These are phyloP conservation scores for Saguinus midas DNA, from an alignment of 2,113 vertebrate species.

Conservation along the genomic window DNA sequence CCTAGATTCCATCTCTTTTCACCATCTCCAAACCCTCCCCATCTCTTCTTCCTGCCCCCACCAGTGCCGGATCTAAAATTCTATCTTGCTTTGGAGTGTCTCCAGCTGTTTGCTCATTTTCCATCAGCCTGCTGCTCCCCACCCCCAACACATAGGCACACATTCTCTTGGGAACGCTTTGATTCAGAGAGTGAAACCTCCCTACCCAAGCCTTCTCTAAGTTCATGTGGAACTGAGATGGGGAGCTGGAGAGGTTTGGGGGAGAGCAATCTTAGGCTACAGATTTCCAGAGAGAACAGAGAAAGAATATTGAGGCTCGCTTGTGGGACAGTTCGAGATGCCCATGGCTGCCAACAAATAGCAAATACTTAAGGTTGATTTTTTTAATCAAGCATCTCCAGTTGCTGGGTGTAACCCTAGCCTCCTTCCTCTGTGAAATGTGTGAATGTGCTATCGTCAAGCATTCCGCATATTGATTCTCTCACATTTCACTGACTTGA, in stretches of 20 bases:
- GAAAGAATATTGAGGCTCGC: background rate
- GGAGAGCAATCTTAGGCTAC: background rate
- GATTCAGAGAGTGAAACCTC: background rate
- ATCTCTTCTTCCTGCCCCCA: slow-evolving; percentile 43
- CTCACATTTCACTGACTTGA: slow-evolving; percentile 67
- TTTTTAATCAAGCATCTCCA: slow-evolving; percentile 56
- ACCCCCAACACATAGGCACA: background rate
- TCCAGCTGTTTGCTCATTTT: slow-evolving; percentile 67
- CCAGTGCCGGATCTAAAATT: slow-evolving; percentile 58
- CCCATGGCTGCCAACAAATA: slow-evolving; percentile 26
- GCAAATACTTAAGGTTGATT: slow-evolving; percentile 16
- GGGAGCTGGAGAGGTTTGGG: background rate
- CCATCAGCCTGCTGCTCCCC: background rate
- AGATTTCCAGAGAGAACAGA: background rate
- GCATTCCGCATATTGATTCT: slow-evolving; percentile 57
- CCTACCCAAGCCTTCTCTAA: background rate
- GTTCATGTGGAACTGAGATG: background rate
- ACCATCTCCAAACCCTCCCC: background rate
- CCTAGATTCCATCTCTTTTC: slow-evolving; percentile 29
- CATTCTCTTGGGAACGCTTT: background rate
- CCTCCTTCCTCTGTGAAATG: slow-evolving; percentile 62
- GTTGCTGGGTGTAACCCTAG: slow-evolving; percentile 62
- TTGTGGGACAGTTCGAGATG: background rate
- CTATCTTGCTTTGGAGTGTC: slow-evolving; percentile 55
- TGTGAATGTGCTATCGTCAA: slow-evolving; percentile 61